Conservation (phyloP, 2,113 vertebrate genomes). For the Daphoenositta chrysoptera region DNA sequence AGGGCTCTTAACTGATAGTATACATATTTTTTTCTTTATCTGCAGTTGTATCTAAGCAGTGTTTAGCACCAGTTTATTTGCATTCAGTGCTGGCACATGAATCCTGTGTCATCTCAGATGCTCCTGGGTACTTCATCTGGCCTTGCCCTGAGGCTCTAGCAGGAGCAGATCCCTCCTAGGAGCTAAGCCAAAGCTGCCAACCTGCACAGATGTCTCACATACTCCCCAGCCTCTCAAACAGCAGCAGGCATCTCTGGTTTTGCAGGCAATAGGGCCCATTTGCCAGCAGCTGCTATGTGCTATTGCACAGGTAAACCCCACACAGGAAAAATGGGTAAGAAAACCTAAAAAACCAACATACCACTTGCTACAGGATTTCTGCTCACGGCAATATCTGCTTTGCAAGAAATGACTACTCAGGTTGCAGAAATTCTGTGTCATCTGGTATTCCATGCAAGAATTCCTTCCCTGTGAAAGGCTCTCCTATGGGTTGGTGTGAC, state of each 20-base stretch:
- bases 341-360: neutral
- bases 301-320: neutral
- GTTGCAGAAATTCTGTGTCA: neutral
- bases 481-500: neutral
- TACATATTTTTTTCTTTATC: neutral
- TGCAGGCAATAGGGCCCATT: neutral
- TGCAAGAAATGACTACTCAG: neutral
- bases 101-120: neutral
- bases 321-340: neutral
- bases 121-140: neutral
- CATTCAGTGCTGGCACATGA: neutral
- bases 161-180: neutral
- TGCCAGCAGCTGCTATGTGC: neutral
- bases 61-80: neutral
- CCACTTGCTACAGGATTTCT: neutral
- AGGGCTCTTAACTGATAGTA: neutral
- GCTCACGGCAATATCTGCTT: neutral
- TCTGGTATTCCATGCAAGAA: neutral
- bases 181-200: neutral
- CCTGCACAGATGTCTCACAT: neutral
- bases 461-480: neutral
- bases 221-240: neutral
- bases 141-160: neutral
- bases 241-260: neutral
- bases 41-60: neutral